Percentiles rank a stretch among this genome's conserved stretches.
phyloP scores from a whole-genome alignment of 64 coral and sea anemone genomes.

The Dendronephthya gigantea region DNA sequence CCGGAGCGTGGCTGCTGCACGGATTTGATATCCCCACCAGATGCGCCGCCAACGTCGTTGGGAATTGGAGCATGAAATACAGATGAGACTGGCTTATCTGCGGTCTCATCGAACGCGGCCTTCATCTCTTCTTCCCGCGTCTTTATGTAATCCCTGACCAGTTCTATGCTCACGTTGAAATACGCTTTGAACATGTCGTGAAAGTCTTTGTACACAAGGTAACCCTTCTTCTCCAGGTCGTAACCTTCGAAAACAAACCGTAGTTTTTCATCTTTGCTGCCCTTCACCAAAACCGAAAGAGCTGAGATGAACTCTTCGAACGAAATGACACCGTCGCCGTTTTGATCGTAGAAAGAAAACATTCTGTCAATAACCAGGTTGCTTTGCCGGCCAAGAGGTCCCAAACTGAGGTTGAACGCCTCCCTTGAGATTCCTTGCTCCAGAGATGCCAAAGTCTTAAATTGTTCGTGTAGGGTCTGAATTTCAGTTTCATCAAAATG shows the following conservation, averaged over 20 bases:
- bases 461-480: conserved; percentile 81
- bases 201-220: conserved; percentile 66
- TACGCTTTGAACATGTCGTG: conserved; percentile 97
- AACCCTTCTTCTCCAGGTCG: conserved; percentile 75
- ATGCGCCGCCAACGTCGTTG: conserved; percentile 29
- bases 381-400: conserved; percentile 65
- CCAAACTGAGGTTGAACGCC: conserved; percentile 89
- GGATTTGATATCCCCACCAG: conserved; percentile 40
- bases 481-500: conserved; percentile 88
- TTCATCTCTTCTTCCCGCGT: conserved; percentile 99
- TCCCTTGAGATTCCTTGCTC: conserved; percentile 64
- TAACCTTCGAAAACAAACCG: conserved; percentile 80
- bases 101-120: conserved; percentile 86
- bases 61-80: conserved; percentile 98
- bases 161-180: conserved; percentile 89
- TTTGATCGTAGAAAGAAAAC: conserved; percentile 96
- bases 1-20: conserved; percentile 45
- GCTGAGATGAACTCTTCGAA: conserved; percentile 81
- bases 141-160: conserved; percentile 81
- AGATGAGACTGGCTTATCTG: conserved; percentile 79
- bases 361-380: conserved; percentile 95
- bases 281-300: conserved; percentile 83
- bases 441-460: conserved; percentile 68
- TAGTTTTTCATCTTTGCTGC: conserved; percentile 87
- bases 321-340: conserved; percentile 63